These are phyloP conservation scores for Heliconius erato DNA, from an alignment of 2,888 invertebrate species.

Conservation along the genomic window DNA sequence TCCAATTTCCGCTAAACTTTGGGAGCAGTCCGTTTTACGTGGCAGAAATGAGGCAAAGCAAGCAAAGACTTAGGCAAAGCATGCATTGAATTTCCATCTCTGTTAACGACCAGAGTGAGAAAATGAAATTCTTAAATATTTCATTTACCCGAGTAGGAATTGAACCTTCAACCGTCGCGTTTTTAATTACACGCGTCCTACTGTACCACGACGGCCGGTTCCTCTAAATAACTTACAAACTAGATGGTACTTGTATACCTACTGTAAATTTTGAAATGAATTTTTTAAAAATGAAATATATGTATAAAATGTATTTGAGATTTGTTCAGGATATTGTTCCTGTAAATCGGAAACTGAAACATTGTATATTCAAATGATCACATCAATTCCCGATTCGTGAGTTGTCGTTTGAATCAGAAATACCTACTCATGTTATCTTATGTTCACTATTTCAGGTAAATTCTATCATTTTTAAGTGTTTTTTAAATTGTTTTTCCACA, in stretches of 20 bases:
- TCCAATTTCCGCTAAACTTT: too few relatives aligned
- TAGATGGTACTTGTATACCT: not conserved
- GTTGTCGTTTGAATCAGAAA: conserved; percentile 60
- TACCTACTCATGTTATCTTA: conserved; percentile 39
- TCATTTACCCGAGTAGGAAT: not conserved
- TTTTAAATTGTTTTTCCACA: too few relatives aligned
- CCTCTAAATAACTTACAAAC: not conserved
- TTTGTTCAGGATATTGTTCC: conserved; percentile 32
- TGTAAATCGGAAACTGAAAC: conserved; percentile 54
- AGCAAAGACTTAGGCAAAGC: too few relatives aligned
- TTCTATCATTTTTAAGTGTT: too few relatives aligned
- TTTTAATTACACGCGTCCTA: not conserved
- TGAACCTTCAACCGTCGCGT: not conserved
- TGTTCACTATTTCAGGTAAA: conserved; percentile 3
- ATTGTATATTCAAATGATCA: conserved; percentile 64
- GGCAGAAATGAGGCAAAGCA: too few relatives aligned
- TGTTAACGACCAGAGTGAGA: too few relatives aligned
- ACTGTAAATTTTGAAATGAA: not conserved
- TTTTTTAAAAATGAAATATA: not conserved
- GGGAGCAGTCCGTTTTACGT: too few relatives aligned
- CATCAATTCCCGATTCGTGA: conserved; percentile 56
- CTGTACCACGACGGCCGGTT: not conserved
- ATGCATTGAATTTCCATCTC: too few relatives aligned
- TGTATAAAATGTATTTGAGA: conserved; percentile 2
- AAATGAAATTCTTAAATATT: not conserved